Percentiles rank a stretch among this genome's conserved stretches.
These are phyloP conservation scores for Cybosia mesomella DNA, from an alignment of 2,888 invertebrate genomes.

Conservation along the genomic window DNA sequence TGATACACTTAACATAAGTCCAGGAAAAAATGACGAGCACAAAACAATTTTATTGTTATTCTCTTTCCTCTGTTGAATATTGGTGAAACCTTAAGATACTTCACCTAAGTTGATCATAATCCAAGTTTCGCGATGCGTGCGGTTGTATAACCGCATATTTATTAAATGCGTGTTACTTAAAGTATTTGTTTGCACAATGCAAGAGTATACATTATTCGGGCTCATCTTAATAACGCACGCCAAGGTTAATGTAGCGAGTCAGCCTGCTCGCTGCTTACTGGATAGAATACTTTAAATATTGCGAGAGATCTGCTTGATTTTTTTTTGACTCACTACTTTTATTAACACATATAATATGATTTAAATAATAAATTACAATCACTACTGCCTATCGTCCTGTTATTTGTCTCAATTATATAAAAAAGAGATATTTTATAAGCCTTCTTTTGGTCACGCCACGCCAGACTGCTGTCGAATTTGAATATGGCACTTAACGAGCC, in stretches of 20 bases:
- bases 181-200: conserved; percentile 22
- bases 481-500: conserved; percentile 6
- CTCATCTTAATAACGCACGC: conserved; percentile 46
- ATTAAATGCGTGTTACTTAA: conserved; percentile 17
- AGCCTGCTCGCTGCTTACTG: not conserved
- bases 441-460: not conserved
- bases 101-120: not conserved
- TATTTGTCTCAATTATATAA: not conserved
- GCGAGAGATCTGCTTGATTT: not conserved
- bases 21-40: too few relatives aligned
- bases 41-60: not conserved
- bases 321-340: not conserved
- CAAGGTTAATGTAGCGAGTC: conserved; percentile 48
- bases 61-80: not conserved
- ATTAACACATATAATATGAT: not conserved
- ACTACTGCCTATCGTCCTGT: not conserved
- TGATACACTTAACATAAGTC: too few relatives aligned
- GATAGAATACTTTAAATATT: too few relatives aligned
- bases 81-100: not conserved
- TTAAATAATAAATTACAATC: not conserved
- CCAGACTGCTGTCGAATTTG: conserved; percentile 7
- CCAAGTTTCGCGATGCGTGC: conserved; percentile 3
- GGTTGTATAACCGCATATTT: conserved; percentile 23
- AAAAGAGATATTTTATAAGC: not conserved
- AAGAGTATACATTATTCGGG: conserved; percentile 26